phyloP scores from a whole-genome alignment of 2,888 invertebrate species.

The Cheilosia scutellata region DNA sequence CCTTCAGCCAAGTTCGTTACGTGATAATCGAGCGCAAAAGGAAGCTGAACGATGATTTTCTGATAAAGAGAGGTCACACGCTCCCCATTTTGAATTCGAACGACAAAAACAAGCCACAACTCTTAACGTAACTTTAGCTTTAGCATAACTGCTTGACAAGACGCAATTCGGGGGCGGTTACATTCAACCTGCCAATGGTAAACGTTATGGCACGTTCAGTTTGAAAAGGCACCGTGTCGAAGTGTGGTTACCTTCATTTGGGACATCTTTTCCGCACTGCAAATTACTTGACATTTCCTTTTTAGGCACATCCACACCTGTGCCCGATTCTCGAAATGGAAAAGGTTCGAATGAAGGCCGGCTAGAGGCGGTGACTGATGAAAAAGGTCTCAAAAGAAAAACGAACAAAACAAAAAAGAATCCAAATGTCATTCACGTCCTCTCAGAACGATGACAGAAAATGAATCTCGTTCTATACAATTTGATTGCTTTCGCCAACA shows the following conservation, averaged over 20 bases:
- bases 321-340: background rate
- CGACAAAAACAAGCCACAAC: slow-evolving; percentile 15
- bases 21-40: slow-evolving; percentile 50
- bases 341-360: background rate
- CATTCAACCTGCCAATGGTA: background rate
- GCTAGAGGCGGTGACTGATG: background rate
- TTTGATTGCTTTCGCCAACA: slow-evolving; percentile 68
- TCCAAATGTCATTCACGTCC: slow-evolving; percentile 72
- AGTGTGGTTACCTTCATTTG: background rate
- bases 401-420: slow-evolving; percentile 7
- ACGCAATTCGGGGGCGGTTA: slow-evolving; percentile 8
- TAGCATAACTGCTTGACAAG: background rate
- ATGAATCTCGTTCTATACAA: slow-evolving; percentile 70
- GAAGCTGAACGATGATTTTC: slow-evolving; percentile 25
- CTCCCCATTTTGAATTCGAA: background rate
- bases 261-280: slow-evolving; percentile 8
- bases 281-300: slow-evolving; percentile 58
- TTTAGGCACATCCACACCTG: slow-evolving; percentile 11
- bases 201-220: slow-evolving; percentile 10
- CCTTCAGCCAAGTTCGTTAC: slow-evolving; percentile 46
- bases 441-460: slow-evolving; percentile 69
- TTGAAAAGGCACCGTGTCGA: background rate
- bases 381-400: slow-evolving; percentile 3
- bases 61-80: slow-evolving; percentile 6
- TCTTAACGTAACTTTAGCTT: slow-evolving; percentile 8